Base-by-base conservation (phyloP, 2,797 vertebrate genomes). In the Acanthurus leucopareius region DNA sequence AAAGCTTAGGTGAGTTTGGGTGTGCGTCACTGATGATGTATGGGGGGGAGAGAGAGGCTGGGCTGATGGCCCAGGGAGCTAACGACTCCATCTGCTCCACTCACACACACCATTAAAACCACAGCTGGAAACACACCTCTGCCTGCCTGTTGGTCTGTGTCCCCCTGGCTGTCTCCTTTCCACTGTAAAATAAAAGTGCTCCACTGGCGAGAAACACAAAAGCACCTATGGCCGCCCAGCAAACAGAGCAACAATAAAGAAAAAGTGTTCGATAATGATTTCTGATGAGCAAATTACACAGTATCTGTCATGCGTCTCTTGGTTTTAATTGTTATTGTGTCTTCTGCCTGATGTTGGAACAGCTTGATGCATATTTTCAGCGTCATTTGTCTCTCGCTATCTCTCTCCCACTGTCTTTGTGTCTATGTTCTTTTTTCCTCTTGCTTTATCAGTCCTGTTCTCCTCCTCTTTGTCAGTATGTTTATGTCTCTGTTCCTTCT, bases 51-150 rank as follows among this genome's bases (percentile, higher is more conserved):
- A 70, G 70, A 56, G 79, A 57, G 82, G 68, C 79, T 67, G 90
- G 86, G 88, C 84, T 35, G 79, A 77, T 86, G 87, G 84, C 88
- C 88, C 83, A 72, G 86, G 83, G 86, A 91, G 86, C 77, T 91
- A 93, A 92, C 83, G 79, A 85, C 85, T 88, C 93, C 93, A 95
- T 94, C 93, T 93, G 94, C 88, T 91, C 70, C 6, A 53, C 90
- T 91, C 89, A 86, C 90, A 88, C 93, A 91, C 87, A 73, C 88
- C 91, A 93, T 93, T 92, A 93, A 89, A 89, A 91, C 79, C 93
- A 92, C 93, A 94, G 93, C 92, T 95, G 93, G 93, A 95, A 85
- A 86, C 78, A 68, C 79, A 91, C 91, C 89, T 86, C 88, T 79
- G 86, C 54, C 60, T 80, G 73, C 78, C 75, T 75, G 54, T 22